These are phyloP conservation scores for Thymallus thymallus DNA, from an alignment of 2,113 vertebrate species.

Conservation along the genomic window DNA sequence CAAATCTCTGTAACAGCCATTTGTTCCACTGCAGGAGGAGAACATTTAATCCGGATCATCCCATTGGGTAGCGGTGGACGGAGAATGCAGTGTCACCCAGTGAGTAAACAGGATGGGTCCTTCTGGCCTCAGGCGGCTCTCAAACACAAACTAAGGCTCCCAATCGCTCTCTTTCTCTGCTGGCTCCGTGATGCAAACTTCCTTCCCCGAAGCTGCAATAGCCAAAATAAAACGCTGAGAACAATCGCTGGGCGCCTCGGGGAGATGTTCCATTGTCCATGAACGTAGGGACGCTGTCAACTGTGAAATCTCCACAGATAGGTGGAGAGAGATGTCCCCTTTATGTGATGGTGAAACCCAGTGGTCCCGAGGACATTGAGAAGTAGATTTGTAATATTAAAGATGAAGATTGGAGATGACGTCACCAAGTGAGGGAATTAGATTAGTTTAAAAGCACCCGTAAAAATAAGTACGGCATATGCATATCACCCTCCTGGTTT, in stretches of 20 bases:
- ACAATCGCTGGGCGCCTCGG: conserved; percentile 22
- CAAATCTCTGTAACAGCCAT: not conserved
- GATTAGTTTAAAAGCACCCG: no score
- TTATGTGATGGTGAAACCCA: no score
- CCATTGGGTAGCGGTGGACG: not conserved
- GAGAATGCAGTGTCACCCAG: not conserved
- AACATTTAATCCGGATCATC: not conserved
- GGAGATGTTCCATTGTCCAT: conserved; percentile 33
- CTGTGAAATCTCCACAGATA: not conserved
- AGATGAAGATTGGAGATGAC: no score
- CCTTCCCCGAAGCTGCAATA: conserved; percentile 41
- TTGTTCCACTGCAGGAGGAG: not conserved
- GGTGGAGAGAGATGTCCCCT: not conserved
- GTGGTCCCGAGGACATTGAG: no score
- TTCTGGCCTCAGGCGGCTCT: conserved; percentile 9
- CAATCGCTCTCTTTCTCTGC: not conserved
- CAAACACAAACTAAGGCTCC: conserved; percentile 24
- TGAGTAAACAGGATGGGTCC: conserved; percentile 26
- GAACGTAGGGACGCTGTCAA: not conserved
- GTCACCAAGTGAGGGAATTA: no score
- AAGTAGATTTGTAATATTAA: no score
- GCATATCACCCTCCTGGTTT: no score
- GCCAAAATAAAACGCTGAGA: conserved; percentile 39
- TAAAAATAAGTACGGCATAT: no score
- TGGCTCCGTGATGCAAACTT: conserved; percentile 25